phyloP scores from a whole-genome alignment of 2,888 invertebrate genomes.

The Limnephilus rhombicus region DNA sequence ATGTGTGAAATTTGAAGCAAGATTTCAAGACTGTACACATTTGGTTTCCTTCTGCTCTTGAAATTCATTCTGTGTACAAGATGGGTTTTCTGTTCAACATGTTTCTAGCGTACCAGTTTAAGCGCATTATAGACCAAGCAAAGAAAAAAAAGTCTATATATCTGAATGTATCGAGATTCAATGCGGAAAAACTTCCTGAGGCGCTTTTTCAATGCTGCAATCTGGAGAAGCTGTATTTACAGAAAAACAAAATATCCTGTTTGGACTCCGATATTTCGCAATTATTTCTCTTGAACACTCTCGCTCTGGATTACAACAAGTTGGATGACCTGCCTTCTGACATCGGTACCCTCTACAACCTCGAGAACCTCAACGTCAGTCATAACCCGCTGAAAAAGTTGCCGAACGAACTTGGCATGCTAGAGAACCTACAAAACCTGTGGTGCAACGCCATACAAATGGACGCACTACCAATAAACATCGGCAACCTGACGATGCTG shows the following conservation, averaged over 20 bases:
- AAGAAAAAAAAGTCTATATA: slow-evolving; percentile 78
- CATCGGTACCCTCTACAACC: slow-evolving; percentile 78
- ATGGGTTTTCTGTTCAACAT: neutral
- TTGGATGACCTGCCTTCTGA: slow-evolving; percentile 79
- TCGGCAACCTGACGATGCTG: slow-evolving; percentile 70
- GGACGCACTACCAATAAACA: slow-evolving; percentile 69
- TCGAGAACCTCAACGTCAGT: slow-evolving; percentile 82
- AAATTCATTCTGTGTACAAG: neutral
- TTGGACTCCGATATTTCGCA: slow-evolving; percentile 76
- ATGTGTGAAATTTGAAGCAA: too few relatives aligned
- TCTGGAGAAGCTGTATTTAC: slow-evolving; percentile 80
- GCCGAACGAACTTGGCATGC: slow-evolving; percentile 76
- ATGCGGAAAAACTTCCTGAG: slow-evolving; percentile 80
- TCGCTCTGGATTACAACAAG: slow-evolving; percentile 83
- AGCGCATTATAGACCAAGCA: slow-evolving; percentile 83
- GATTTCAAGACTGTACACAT: too few relatives aligned
- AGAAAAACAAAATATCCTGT: slow-evolving; percentile 79
- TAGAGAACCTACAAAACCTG: slow-evolving; percentile 69
- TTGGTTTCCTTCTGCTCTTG: too few relatives aligned
- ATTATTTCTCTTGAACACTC: slow-evolving; percentile 78
- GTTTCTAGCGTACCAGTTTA: slow-evolving; percentile 74
- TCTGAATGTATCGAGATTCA: slow-evolving; percentile 81
- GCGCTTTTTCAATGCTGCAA: slow-evolving; percentile 78
- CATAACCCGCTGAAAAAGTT: slow-evolving; percentile 80
- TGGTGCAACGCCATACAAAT: slow-evolving; percentile 72